Evolutionary conservation across 92 coral and sea anemone genomes (phyloP).

Genomic region (Bergia sp.): DNA sequence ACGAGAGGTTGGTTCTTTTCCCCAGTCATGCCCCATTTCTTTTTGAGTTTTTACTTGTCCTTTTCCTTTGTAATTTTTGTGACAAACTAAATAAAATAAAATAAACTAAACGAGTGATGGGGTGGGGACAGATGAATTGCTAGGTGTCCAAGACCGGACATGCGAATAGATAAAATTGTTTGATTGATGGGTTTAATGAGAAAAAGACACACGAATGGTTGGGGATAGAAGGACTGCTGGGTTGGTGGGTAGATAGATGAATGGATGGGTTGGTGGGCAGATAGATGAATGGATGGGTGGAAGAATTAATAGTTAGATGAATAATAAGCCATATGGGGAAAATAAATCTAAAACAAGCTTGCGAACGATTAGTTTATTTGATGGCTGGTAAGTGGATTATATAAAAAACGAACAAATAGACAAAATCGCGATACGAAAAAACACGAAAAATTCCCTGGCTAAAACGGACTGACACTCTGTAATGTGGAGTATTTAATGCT

Average conservation of each 20-base stretch:
- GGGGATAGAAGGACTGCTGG: not conserved
- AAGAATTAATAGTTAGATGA: no score
- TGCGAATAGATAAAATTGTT: not conserved
- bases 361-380: not conserved
- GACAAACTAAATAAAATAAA: no score
- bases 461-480: no score
- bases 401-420: not conserved
- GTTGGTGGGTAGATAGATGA: not conserved
- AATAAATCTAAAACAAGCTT: no score
- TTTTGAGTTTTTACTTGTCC: no score
- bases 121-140: not conserved
- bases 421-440: not conserved
- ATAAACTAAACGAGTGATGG: not conserved
- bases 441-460: no score
- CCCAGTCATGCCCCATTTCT: no score
- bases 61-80: no score
- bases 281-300: not conserved
- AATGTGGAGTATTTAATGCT: no score
- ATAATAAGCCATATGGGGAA: no score
- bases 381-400: not conserved
- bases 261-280: not conserved
- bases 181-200: not conserved
- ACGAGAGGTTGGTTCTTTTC: no score
- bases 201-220: no score
- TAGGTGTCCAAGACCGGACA: not conserved